A percentile compares a stretch with the other conserved stretches of the same genome.
Conservation (phyloP, 2,888 invertebrate genomes). For the Erannis defoliaria region DNA sequence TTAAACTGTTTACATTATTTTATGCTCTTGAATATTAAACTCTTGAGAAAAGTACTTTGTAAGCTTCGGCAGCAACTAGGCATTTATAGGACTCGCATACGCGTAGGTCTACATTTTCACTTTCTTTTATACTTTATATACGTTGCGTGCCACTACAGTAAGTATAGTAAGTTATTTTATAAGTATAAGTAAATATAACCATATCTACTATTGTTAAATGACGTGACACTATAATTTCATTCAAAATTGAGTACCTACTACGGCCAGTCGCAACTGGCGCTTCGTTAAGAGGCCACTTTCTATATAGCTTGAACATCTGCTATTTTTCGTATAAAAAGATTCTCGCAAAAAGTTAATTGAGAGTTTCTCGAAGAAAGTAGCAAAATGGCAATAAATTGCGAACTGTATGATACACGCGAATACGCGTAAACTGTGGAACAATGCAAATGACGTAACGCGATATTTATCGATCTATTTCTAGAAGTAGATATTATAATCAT, state of each 20-base stretch:
- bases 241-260: slow-evolving; percentile 1
- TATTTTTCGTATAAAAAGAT: slow-evolving; percentile 18
- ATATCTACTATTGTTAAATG: neutral
- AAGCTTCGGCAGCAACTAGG: too few relatives aligned
- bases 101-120: too few relatives aligned
- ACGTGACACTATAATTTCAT: slow-evolving; percentile 4
- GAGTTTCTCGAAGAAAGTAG: slow-evolving; percentile 20
- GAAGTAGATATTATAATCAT: slow-evolving; percentile 32
- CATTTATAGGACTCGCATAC: too few relatives aligned
- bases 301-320: slow-evolving; percentile 22
- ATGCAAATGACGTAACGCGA: slow-evolving; percentile 14
- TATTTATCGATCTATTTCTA: slow-evolving; percentile 27
- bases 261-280: slow-evolving; percentile 1
- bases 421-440: slow-evolving; percentile 4
- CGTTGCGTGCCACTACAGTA: too few relatives aligned
- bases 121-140: too few relatives aligned
- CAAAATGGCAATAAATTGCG: neutral
- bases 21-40: too few relatives aligned
- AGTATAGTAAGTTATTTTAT: too few relatives aligned
- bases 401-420: neutral
- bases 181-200: too few relatives aligned
- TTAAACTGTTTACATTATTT: too few relatives aligned
- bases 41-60: too few relatives aligned
- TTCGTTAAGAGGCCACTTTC: slow-evolving; percentile 16
- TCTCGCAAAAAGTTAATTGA: slow-evolving; percentile 18